Evolutionary conservation across 2,888 invertebrate genomes (phyloP).

Genomic region (Hirtodrosophila histrioides): DNA sequence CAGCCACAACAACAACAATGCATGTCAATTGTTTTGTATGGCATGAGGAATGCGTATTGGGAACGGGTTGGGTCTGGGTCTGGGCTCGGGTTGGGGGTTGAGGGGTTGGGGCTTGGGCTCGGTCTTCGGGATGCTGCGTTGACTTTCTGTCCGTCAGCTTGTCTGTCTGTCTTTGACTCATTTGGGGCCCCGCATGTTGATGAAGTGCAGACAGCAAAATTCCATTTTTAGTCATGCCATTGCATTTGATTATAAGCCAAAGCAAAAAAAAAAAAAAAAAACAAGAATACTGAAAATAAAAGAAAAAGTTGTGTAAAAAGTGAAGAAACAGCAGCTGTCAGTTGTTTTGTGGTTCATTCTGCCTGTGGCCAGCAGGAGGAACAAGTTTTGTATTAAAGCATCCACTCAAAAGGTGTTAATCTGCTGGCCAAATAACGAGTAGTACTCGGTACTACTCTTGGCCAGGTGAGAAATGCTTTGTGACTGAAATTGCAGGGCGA

Average conservation of each 20-base stretch:
- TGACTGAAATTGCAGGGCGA: conserved; percentile 24
- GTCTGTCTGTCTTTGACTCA: conserved; percentile 42
- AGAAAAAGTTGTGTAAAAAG: conserved; percentile 27
- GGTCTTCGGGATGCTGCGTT: conserved; percentile 32
- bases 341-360: conserved; percentile 13
- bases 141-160: conserved; percentile 50
- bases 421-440: conserved; percentile 59
- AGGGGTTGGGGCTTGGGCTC: background rate
- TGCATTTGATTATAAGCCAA: conserved; percentile 74
- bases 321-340: conserved; percentile 26
- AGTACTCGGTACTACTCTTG: conserved; percentile 9
- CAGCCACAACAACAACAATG: conserved; percentile 57
- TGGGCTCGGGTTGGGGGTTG: conserved; percentile 4
- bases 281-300: conserved; percentile 2
- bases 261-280: conserved; percentile 21
- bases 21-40: conserved; percentile 79
- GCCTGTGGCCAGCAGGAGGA: conserved; percentile 25
- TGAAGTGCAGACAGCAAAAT: conserved; percentile 77
- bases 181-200: conserved; percentile 67
- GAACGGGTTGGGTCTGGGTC: conserved; percentile 49
- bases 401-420: conserved; percentile 67
- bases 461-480: conserved; percentile 43
- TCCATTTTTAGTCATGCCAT: conserved; percentile 79
- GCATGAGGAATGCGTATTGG: conserved; percentile 79
- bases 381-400: conserved; percentile 50